Evolutionary conservation across 1,140 invertebrate genomes (phyloP).

Genomic region (Bombus ignitus): DNA sequence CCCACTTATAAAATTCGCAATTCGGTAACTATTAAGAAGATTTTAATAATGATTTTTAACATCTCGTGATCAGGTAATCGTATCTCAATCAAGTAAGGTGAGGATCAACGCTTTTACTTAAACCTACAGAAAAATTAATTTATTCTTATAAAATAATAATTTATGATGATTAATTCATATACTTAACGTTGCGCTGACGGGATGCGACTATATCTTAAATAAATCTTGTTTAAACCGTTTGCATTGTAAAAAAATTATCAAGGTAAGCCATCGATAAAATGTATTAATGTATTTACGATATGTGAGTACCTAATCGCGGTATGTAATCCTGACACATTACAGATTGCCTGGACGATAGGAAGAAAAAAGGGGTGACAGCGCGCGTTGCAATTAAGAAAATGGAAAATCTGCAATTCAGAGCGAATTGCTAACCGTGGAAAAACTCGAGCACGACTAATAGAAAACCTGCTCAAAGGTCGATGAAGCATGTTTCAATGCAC

Average conservation of each 20-base stretch:
- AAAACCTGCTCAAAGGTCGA: background rate
- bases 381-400: background rate
- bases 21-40: background rate
- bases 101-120: background rate
- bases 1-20: background rate
- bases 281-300: conserved; percentile 42
- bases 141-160: background rate
- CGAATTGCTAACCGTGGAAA: background rate
- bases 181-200: background rate
- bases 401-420: conserved; percentile 37
- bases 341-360: background rate
- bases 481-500: background rate
- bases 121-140: background rate
- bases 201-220: conserved; percentile 19
- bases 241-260: background rate
- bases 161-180: background rate
- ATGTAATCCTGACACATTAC: conserved; percentile 33
- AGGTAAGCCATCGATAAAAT: conserved; percentile 21
- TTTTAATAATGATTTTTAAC: no score
- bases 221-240: background rate
- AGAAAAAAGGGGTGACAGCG: background rate
- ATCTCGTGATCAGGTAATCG: background rate
- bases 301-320: conserved; percentile 30
- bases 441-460: background rate
- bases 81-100: background rate